Base-by-base conservation (phyloP, 2,113 vertebrate genomes). In the Tangachromis dhanisi region DNA sequence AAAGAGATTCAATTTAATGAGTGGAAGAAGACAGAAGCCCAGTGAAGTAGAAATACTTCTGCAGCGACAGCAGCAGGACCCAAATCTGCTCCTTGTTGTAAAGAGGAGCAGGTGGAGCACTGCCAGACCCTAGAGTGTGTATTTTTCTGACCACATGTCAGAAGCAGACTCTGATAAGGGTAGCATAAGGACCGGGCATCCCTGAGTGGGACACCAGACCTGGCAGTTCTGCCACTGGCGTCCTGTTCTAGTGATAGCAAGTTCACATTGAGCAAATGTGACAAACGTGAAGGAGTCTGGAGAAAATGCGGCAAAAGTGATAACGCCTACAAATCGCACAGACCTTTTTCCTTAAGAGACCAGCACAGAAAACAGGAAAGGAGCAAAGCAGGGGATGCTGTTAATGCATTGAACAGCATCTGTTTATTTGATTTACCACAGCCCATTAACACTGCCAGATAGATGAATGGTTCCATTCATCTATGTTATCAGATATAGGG, bases 11-110 rank as follows among this genome's bases (percentile, higher is more conserved):
- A 35, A 66, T 66, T 55, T n/a, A 38, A 66, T 63, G 59, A 63
- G 59, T 35, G 66, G n/a, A 24, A 7, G 33, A 66, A 66, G 61
- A 66, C 33, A 66, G 61, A 66, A 66, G 80, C 89, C 89, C 94
- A 95, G 90, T 59, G 91, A 5, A 87, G 91, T 94, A 21, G 24
- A 84, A 19, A 84, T 31, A 47, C 59, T 33, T 63, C 29, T 63
- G 59, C 38, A 45, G 40, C 5, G 0, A 73, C 40, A 73, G 68
- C 21, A 73, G 40, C 40, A 10, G 68, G 68, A 76, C 68, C 14
- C 3, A 17, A 47, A 47, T 76, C 24, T 17, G 42, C 68, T 76
- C 21, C 40, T 45, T 76, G 21, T 17, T 76, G 24, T 17, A 45
- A 76, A 7, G 40, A 76, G 24, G 42, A 76, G 16, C 68, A 76